Percentiles rank a stretch among this genome's conserved stretches.
These are phyloP conservation scores for Griposia aprilina DNA, from an alignment of 2,888 invertebrate species.

Conservation along the genomic window DNA sequence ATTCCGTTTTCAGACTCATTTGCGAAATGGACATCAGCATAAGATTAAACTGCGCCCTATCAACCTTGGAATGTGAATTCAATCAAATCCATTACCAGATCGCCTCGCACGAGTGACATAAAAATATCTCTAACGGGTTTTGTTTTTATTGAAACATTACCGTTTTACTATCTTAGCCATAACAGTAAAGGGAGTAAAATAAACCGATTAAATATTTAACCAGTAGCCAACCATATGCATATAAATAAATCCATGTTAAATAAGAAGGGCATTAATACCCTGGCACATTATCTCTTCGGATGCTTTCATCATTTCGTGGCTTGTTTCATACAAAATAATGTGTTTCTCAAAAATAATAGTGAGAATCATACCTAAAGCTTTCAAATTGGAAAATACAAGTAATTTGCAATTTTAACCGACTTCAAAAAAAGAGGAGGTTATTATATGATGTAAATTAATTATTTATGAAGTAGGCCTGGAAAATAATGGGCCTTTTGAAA, in stretches of 20 bases:
- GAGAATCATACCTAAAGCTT: not conserved
- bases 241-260: constrained; percentile 55
- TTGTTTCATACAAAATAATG: constrained; percentile 24
- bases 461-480: not conserved
- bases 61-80: constrained; percentile 37
- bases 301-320: not conserved
- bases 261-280: constrained; percentile 60
- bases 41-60: constrained; percentile 18
- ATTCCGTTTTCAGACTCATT: not conserved
- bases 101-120: constrained; percentile 1
- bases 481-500: not conserved
- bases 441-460: not conserved
- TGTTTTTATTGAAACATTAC: constrained; percentile 36
- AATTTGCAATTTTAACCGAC: not conserved
- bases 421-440: not conserved
- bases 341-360: not conserved
- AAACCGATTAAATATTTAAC: constrained; percentile 41
- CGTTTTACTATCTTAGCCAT: constrained; percentile 33
- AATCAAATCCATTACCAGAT: constrained; percentile 25
- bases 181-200: constrained; percentile 45
- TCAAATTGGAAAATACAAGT: not conserved
- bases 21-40: constrained; percentile 9
- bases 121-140: constrained; percentile 20
- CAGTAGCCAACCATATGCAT: constrained; percentile 39
- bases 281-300: constrained; percentile 33